A percentile compares a stretch with the other conserved stretches of the same genome.
These are phyloP conservation scores for Solen grandis DNA, from an alignment of 1,140 invertebrate genomes.

Conservation along the genomic window DNA sequence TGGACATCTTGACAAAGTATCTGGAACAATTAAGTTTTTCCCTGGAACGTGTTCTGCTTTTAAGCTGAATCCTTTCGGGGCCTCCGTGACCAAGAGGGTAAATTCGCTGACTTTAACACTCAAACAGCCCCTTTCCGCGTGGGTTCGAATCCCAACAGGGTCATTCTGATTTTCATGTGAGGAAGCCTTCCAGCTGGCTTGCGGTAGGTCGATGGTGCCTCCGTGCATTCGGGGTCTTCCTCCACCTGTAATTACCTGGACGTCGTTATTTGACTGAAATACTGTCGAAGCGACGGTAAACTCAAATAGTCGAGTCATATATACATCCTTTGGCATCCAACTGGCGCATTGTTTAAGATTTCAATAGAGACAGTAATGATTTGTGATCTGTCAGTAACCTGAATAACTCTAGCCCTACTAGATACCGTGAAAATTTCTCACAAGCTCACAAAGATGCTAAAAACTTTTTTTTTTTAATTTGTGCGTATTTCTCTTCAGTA, in stretches of 20 bases:
- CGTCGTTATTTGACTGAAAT: too few species aligned
- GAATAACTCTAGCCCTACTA: constrained; percentile 74
- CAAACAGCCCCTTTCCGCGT: too few species aligned
- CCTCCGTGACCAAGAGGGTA: too few species aligned
- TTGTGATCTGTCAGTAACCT: constrained; percentile 73
- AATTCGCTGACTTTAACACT: too few species aligned
- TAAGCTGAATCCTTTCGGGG: constrained; percentile 39
- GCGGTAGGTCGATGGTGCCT: too few species aligned
- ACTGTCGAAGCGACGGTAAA: too few species aligned
- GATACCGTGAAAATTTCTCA: constrained; percentile 82
- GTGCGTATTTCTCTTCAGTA: constrained; percentile 81
- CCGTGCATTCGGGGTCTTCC: too few species aligned
- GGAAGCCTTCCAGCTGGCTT: too few species aligned
- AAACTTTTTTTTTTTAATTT: constrained; percentile 83
- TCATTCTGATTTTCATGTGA: too few species aligned
- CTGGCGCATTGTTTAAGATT: constrained; percentile 33
- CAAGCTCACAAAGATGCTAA: constrained; percentile 73
- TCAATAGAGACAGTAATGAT: constrained; percentile 64
- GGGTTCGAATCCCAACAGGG: too few species aligned
- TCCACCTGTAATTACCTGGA: too few species aligned
- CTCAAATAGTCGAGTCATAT: too few species aligned
- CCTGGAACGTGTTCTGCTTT: constrained; percentile 52
- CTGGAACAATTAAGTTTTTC: constrained; percentile 56
- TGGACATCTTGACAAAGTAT: constrained; percentile 43
- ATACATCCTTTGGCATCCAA: constrained; percentile 54